Evolutionary conservation across 2,888 invertebrate species (phyloP).

Genomic region (Eupeodes latifasciatus): DNA sequence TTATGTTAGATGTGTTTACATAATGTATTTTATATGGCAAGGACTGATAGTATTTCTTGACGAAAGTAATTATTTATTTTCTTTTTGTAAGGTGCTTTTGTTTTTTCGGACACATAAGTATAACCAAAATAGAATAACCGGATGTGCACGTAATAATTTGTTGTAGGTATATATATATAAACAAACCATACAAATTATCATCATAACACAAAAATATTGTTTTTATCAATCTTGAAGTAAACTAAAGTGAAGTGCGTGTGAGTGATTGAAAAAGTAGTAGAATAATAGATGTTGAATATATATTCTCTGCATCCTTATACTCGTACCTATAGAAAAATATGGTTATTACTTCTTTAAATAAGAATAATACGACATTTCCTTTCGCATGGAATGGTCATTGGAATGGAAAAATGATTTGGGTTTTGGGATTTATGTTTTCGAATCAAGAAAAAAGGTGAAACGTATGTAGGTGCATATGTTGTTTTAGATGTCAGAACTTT

Average conservation of each 20-base stretch:
- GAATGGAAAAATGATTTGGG: too few species aligned
- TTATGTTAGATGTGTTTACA: not conserved
- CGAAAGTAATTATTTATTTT: constrained; percentile 36
- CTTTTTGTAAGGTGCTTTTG: constrained; percentile 8
- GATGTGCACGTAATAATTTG: not conserved
- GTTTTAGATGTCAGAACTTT: not conserved
- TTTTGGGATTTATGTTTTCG: too few species aligned
- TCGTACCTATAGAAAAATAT: too few species aligned
- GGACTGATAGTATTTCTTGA: constrained; percentile 1
- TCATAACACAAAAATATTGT: constrained; percentile 11
- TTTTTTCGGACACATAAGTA: constrained; percentile 9
- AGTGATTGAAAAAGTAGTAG: not conserved
- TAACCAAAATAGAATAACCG: constrained; percentile 5
- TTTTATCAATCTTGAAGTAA: not conserved
- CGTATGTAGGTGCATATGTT: too few species aligned
- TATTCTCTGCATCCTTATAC: not conserved
- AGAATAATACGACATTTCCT: too few species aligned
- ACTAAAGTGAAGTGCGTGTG: constrained; percentile 1
- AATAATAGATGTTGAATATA: not conserved
- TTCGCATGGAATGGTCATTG: too few species aligned
- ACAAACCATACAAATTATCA: constrained; percentile 6
- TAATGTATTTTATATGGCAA: not conserved
- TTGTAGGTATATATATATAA: not conserved
- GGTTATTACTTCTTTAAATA: too few species aligned
- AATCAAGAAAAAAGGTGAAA: too few species aligned